Base-by-base conservation (phyloP, 2,797 vertebrate species). In the Bovichtus variegatus region DNA sequence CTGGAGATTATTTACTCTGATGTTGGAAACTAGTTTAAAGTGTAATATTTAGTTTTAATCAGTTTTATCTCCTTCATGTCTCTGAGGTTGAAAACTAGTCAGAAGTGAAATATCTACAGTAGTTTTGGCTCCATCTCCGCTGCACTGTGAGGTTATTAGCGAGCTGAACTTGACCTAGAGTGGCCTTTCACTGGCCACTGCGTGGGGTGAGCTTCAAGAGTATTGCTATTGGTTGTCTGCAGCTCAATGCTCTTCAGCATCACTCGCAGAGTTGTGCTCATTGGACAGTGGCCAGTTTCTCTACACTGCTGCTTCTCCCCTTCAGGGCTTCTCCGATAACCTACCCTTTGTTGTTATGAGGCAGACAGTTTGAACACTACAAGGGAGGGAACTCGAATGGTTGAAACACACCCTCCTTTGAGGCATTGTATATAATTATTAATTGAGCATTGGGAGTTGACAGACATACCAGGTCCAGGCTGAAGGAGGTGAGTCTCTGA, bases 121-220 rank as follows among this genome's bases (percentile, higher is more conserved):
- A 16, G 9, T 43, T 50, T 46, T 23, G 47, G 8, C 38, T 40
- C 36, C 47, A 31, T 29, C 4, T 4, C 1, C 31, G 16, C 31
- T 47, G 15, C 9, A 2, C 46, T 31, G 16, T 38, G n/a, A 71
- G 40, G 71, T 71, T 68, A 18, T 34, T 34, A 44, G 19, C 5
- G 11, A 31, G 50, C 64, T 18, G 25, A 68, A 70, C 38, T 71
- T 87, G 87, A 44, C 88, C 91, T 87, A n/a, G 25, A 89, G 73
- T 93, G 67, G 13, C 90, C 88, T 91, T 67, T 82, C 65, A 5
- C 81, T 67, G 72, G 58, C 70, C 76, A 67, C 77, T 3, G 65
- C 65, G 87, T 95, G 92, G 94, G 91, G 93, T 94, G 94, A 95
- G 92, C 80, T 65, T 83, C 46, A 70, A 69, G 80, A 82, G 71